These are phyloP conservation scores for Meganola albula DNA, from an alignment of 2,888 invertebrate species.

Conservation along the genomic window DNA sequence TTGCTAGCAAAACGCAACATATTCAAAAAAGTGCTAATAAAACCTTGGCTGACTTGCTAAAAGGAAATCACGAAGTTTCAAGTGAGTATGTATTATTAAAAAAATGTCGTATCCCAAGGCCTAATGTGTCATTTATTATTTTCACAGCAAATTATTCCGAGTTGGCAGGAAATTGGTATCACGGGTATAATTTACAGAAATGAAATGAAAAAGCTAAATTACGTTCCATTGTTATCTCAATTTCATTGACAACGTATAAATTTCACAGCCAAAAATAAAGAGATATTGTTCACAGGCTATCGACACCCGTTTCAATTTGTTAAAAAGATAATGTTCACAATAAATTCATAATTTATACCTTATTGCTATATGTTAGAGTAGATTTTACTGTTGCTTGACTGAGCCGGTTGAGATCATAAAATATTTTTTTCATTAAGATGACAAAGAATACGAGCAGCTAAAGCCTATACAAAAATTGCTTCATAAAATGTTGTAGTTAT, in stretches of 20 bases:
- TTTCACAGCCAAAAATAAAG: not conserved
- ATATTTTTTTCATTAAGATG: constrained; percentile 20
- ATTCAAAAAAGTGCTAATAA: too few species aligned
- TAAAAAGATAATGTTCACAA: constrained; percentile 8
- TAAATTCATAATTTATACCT: constrained; percentile 4
- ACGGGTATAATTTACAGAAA: too few species aligned
- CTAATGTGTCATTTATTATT: not conserved
- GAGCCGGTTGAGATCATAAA: constrained; percentile 19
- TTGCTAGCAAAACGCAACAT: too few species aligned
- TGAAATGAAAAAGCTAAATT: not conserved
- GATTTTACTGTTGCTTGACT: constrained; percentile 4
- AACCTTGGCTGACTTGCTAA: too few species aligned
- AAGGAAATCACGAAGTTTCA: too few species aligned
- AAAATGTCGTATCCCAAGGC: too few species aligned
- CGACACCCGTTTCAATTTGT: constrained; percentile 12
- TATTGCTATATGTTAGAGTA: not conserved
- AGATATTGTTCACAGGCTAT: constrained; percentile 10
- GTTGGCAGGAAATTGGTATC: too few species aligned
- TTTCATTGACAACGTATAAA: not conserved
- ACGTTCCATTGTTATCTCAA: not conserved
- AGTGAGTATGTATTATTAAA: too few species aligned
- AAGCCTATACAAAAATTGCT: constrained; percentile 18
- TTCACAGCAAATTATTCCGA: too few species aligned
- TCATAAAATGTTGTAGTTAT: constrained; percentile 2
- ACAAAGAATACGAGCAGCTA: constrained; percentile 24